Percentiles rank a stretch among this genome's conserved stretches.
These are phyloP conservation scores for Mesochorus sp. DNA, from an alignment of 2,888 invertebrate genomes.

Conservation along the genomic window DNA sequence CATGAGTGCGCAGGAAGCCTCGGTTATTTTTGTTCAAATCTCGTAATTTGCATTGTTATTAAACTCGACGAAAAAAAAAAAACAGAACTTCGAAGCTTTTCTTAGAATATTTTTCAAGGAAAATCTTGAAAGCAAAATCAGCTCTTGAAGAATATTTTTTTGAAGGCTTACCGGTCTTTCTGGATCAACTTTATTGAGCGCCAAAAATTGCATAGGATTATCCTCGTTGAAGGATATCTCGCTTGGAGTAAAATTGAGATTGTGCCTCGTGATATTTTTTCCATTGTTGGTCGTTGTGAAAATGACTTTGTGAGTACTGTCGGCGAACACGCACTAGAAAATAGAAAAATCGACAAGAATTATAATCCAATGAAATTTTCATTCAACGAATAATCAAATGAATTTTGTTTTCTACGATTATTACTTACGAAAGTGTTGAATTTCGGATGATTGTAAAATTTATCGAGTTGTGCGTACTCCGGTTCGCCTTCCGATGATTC, in stretches of 20 bases:
- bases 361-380: neutral
- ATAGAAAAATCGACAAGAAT: constrained; percentile 3
- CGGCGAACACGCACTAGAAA: constrained; percentile 93
- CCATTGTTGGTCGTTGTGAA: constrained; percentile 91
- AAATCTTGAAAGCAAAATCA: no score
- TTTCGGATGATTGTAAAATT: constrained; percentile 93
- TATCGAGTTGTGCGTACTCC: constrained; percentile 89
- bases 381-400: constrained; percentile 8
- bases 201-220: constrained; percentile 87
- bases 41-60: neutral
- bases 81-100: no score
- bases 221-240: constrained; percentile 90
- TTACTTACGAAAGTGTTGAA: constrained; percentile 91
- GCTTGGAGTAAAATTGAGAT: constrained; percentile 89
- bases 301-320: constrained; percentile 89
- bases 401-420: neutral
- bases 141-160: no score
- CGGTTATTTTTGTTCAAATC: neutral
- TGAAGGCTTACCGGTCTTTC: constrained; percentile 86
- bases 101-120: no score
- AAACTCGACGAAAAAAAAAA: neutral
- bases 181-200: constrained; percentile 88
- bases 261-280: constrained; percentile 85
- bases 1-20: no score
- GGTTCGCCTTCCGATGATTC: constrained; percentile 69